Conservation (phyloP, 2,797 vertebrate genomes). For the Acrossocheilus wenchowensis region DNA sequence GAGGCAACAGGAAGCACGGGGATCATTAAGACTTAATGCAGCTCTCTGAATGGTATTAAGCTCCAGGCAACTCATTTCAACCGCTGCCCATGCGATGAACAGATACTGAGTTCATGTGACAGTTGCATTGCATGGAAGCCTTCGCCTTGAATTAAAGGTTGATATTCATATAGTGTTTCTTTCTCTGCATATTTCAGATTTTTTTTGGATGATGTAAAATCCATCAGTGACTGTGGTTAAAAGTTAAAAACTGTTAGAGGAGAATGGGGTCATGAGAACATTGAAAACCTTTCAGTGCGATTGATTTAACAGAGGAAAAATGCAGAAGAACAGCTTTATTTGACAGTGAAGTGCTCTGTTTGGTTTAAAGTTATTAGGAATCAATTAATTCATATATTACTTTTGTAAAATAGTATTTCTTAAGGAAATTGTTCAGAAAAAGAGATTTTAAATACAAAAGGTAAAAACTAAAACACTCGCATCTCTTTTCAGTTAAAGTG, state of each 20-base stretch:
- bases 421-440: not conserved
- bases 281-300: not conserved
- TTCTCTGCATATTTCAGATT: not conserved
- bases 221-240: not conserved
- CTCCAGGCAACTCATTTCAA: conserved; percentile 38
- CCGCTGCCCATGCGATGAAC: not conserved
- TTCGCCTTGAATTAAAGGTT: not conserved
- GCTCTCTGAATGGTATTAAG: conserved; percentile 34
- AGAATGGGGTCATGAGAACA: not conserved
- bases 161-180: not conserved
- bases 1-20: not conserved
- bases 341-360: not conserved
- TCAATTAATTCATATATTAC: not conserved
- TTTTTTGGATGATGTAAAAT: not conserved
- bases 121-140: conserved; percentile 34
- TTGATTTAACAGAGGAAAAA: not conserved
- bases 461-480: not conserved
- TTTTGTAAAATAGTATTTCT: not conserved
- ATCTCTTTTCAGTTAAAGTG: not conserved
- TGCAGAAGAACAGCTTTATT: not conserved
- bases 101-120: conserved; percentile 45
- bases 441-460: not conserved
- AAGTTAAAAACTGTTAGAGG: not conserved
- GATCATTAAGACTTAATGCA: conserved; percentile 42
- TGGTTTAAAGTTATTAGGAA: not conserved